Evolutionary conservation across 2,797 vertebrate genomes (phyloP).

Genomic region (Gallinago stenura): DNA sequence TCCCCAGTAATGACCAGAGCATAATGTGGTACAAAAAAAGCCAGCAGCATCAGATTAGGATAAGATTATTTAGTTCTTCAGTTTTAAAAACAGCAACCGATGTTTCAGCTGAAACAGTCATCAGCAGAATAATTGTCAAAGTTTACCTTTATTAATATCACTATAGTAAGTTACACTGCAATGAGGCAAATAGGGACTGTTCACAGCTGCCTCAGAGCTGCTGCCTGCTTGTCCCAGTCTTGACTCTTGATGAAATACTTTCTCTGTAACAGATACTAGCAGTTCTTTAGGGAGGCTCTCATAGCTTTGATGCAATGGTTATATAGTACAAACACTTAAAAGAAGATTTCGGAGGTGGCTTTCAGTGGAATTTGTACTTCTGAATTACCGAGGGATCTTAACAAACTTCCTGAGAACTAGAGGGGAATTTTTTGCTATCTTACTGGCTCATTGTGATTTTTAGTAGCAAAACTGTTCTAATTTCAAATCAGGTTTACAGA

Average conservation of each 20-base stretch:
- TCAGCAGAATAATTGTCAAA: background rate
- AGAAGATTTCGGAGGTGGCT: background rate
- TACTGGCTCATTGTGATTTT: background rate
- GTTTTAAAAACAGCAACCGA: background rate
- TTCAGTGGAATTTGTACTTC: background rate
- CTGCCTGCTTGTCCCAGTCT: background rate
- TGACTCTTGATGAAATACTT: background rate
- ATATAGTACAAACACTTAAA: background rate
- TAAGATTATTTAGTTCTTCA: background rate
- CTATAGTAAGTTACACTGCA: background rate
- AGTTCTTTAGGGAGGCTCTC: background rate
- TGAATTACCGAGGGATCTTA: background rate
- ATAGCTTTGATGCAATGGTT: background rate
- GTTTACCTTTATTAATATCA: background rate
- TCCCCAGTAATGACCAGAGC: background rate
- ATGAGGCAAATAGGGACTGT: background rate
- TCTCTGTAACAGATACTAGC: background rate
- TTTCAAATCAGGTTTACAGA: background rate
- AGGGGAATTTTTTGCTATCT: background rate
- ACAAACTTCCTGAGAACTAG: background rate
- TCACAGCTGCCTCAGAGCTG: background rate
- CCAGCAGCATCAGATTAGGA: background rate
- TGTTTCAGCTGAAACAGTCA: background rate
- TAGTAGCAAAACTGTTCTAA: background rate
- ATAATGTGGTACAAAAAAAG: background rate